phyloP scores from a whole-genome alignment of 2,888 invertebrate genomes.

The Gymnosoma rotundatum region DNA sequence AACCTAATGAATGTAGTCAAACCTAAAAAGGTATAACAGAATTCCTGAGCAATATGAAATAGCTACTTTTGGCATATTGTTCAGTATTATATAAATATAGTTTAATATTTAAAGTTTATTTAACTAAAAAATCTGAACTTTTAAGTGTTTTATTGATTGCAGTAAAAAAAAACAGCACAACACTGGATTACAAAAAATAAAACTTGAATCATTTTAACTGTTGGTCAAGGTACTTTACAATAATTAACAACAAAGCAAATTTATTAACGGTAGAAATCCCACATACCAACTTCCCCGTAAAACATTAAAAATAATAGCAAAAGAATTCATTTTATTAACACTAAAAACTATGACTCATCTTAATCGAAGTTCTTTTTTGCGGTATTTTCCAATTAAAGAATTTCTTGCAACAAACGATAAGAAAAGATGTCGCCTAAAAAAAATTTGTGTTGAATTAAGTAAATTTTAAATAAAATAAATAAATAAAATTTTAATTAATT shows the following conservation, averaged over 20 bases:
- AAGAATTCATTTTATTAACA: background rate
- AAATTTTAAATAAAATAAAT: background rate
- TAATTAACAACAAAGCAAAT: background rate
- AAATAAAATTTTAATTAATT: no score
- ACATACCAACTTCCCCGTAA: background rate
- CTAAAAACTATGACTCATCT: slow-evolving; percentile 1
- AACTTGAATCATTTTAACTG: background rate
- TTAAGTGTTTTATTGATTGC: no score
- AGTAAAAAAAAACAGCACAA: no score
- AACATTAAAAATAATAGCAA: background rate
- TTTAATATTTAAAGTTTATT: no score
- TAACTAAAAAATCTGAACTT: no score
- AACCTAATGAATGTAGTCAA: no score
- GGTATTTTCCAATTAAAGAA: background rate
- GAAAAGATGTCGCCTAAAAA: background rate
- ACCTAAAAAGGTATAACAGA: no score
- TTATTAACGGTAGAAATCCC: background rate
- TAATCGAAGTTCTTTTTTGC: background rate
- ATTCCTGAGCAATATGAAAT: no score
- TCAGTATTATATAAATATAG: no score
- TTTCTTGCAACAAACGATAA: background rate
- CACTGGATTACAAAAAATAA: no score
- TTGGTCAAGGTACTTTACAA: slow-evolving; percentile 4
- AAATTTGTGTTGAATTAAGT: slow-evolving; percentile 10
- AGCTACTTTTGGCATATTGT: no score